Percentiles rank a stretch among this genome's conserved stretches.
These are phyloP conservation scores for Noctilio leporinus DNA, from an alignment of 2,113 vertebrate genomes.

Conservation along the genomic window DNA sequence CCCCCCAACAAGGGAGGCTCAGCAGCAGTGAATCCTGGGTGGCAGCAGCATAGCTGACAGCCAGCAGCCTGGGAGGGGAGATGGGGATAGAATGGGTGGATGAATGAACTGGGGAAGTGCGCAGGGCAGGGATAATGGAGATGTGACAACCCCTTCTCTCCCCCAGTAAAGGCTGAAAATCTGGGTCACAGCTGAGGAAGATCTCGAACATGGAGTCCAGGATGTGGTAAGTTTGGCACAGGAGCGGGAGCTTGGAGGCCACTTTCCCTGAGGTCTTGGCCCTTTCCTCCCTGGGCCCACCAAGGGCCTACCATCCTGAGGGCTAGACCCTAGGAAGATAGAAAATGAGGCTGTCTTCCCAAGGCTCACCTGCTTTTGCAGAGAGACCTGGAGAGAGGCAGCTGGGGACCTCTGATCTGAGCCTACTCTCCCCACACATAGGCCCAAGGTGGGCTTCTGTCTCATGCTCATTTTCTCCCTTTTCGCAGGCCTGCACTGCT, in stretches of 20 bases:
- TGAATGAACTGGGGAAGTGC: not conserved
- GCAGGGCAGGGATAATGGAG: not conserved
- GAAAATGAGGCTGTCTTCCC: not conserved
- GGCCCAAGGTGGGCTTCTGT: not conserved
- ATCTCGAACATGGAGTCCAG: conserved; percentile 74
- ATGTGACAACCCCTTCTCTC: conserved; percentile 21
- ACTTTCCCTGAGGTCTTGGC: not conserved
- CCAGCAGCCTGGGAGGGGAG: not conserved
- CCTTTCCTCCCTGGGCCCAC: not conserved
- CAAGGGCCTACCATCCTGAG: not conserved
- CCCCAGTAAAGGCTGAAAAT: conserved; percentile 80
- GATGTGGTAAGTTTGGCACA: conserved; percentile 77
- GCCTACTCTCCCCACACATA: not conserved
- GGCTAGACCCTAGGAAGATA: not conserved
- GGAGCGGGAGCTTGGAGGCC: not conserved
- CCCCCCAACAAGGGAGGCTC: not conserved
- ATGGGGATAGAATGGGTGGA: accelerated
- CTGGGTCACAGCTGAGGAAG: conserved; percentile 69
- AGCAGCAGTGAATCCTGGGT: not conserved
- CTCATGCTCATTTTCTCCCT: conserved; percentile 6
- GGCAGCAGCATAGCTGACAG: not conserved
- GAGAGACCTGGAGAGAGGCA: not conserved
- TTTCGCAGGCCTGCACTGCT: conserved; percentile 67
- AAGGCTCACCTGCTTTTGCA: not conserved
- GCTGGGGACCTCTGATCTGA: not conserved